Evolutionary conservation across 2,888 invertebrate genomes (phyloP).

Genomic region (Unio pictorum): DNA sequence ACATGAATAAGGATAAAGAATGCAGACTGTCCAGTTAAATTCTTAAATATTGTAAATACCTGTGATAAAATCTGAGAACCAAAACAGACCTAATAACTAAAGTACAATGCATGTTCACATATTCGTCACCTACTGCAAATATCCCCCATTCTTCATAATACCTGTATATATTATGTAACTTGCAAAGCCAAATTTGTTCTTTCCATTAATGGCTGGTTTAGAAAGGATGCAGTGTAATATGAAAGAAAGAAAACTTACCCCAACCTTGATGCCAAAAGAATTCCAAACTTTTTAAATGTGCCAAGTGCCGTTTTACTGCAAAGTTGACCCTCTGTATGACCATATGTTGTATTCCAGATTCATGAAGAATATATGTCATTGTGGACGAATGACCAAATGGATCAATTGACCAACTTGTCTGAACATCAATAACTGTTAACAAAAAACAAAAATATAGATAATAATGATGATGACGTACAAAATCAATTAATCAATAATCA

Average conservation of each 20-base stretch:
- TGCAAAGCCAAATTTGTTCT: too few species aligned
- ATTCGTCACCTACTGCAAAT: too few species aligned
- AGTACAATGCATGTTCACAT: too few species aligned
- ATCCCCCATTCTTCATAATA: too few species aligned
- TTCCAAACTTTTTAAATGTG: slow-evolving; percentile 85
- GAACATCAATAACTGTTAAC: slow-evolving; percentile 37
- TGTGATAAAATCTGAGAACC: too few species aligned
- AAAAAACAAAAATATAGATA: not conserved
- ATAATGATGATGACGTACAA: not conserved
- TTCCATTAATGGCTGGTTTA: too few species aligned
- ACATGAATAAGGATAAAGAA: too few species aligned
- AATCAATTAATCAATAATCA: too few species aligned
- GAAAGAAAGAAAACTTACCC: slow-evolving; percentile 76
- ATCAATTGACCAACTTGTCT: slow-evolving; percentile 89
- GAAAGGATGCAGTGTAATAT: not conserved
- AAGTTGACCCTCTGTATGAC: slow-evolving; percentile 90
- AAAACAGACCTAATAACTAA: too few species aligned
- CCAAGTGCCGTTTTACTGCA: slow-evolving; percentile 91
- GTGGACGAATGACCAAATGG: slow-evolving; percentile 98
- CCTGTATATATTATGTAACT: too few species aligned
- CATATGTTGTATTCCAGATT: slow-evolving; percentile 87
- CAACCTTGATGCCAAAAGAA: slow-evolving; percentile 92
- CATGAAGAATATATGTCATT: slow-evolving; percentile 88
- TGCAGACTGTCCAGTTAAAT: too few species aligned
- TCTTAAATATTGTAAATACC: too few species aligned